A percentile compares a stretch with the other conserved stretches of the same genome.
These are phyloP conservation scores for Cottoperca gobio DNA, from an alignment of 2,797 vertebrate genomes.

Conservation along the genomic window DNA sequence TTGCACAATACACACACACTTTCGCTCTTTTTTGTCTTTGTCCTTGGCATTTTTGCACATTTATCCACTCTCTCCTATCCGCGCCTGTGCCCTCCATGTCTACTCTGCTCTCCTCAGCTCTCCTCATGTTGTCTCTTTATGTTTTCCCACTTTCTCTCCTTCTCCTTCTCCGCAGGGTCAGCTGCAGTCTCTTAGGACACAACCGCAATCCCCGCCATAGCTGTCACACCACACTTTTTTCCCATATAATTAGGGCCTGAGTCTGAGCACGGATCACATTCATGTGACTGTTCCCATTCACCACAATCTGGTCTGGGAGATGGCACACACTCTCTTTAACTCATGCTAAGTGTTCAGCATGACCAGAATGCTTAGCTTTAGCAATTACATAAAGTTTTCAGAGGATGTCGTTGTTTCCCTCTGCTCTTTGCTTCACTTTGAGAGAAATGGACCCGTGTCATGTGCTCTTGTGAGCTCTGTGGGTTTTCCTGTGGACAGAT, in stretches of 20 bases:
- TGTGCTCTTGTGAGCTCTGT: constrained; percentile 42
- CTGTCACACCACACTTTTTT: constrained; percentile 84
- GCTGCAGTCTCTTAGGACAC: constrained; percentile 77
- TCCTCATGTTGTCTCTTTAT: constrained; percentile 37
- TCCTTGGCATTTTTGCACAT: constrained; percentile 14
- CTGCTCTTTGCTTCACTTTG: constrained; percentile 36
- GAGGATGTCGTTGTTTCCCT: constrained; percentile 66
- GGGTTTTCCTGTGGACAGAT: constrained; percentile 57
- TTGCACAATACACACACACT: constrained; percentile 36
- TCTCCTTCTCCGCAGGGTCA: constrained; percentile 72
- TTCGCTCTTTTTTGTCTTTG: constrained; percentile 3
- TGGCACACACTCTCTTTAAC: constrained; percentile 78
- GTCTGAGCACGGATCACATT: constrained; percentile 82
- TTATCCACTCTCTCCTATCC: neutral
- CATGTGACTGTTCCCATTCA: constrained; percentile 83
- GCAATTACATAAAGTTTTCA: constrained; percentile 72
- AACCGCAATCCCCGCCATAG: constrained; percentile 79
- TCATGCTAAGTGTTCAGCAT: constrained; percentile 76
- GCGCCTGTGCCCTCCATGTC: neutral
- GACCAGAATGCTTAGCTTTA: constrained; percentile 73
- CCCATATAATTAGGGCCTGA: constrained; percentile 86
- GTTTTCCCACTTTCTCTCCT: constrained; percentile 68
- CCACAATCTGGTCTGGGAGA: constrained; percentile 82
- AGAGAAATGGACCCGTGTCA: constrained; percentile 42
- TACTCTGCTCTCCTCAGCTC: constrained; percentile 7